Percentiles rank a stretch among this genome's conserved stretches.
These are phyloP conservation scores for Pristionchus mayeri DNA, from an alignment of 2,888 invertebrate species.

Conservation along the genomic window DNA sequence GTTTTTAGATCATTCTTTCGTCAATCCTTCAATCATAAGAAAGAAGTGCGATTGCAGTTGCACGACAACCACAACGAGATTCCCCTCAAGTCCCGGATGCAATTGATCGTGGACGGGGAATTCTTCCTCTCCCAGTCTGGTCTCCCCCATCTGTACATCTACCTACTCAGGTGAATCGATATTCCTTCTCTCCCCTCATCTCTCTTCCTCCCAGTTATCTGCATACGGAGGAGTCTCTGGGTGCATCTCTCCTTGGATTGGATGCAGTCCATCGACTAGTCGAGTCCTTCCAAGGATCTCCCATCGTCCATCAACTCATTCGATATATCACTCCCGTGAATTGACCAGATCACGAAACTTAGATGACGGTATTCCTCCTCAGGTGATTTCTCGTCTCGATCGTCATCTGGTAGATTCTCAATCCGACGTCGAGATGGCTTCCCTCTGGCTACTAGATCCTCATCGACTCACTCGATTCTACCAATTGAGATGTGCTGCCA, in stretches of 20 bases:
- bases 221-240: constrained; percentile 68
- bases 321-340: constrained; percentile 68
- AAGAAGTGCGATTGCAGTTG: constrained; percentile 57
- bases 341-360: neutral
- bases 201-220: constrained; percentile 63
- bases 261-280: constrained; percentile 70
- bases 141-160: constrained; percentile 70
- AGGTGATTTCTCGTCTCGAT: constrained; percentile 68
- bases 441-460: constrained; percentile 72
- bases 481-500: constrained; percentile 74
- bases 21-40: too few species aligned
- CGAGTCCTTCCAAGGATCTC: constrained; percentile 60
- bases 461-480: constrained; percentile 70
- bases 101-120: constrained; percentile 71
- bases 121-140: constrained; percentile 70
- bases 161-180: constrained; percentile 57
- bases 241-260: constrained; percentile 71
- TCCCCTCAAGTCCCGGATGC: constrained; percentile 70
- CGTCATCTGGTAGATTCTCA: constrained; percentile 63
- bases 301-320: constrained; percentile 62
- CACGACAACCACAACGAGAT: constrained; percentile 68
- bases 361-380: neutral
- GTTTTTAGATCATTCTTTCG: too few species aligned
- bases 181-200: too few species aligned
- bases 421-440: constrained; percentile 68